Evolutionary conservation across 1,140 invertebrate species (phyloP).

Genomic region (Hyphantria cunea): DNA sequence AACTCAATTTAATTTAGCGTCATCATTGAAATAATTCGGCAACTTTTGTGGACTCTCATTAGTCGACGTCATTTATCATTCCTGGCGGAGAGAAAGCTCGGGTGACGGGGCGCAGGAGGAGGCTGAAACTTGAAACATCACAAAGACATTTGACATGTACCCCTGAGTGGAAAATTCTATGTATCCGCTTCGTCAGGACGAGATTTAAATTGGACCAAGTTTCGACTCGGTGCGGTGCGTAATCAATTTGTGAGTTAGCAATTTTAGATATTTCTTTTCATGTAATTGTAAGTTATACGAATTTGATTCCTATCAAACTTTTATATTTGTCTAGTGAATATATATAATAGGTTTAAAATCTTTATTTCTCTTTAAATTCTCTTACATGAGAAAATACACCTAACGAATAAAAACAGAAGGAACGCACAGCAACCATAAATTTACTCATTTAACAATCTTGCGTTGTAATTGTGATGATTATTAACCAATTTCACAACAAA

Average conservation of each 20-base stretch:
- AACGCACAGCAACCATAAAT: no score
- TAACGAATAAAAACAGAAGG: no score
- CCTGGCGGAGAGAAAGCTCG: neutral
- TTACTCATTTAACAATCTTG: no score
- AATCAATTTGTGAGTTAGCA: neutral
- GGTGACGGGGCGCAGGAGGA: neutral
- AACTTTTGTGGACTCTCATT: constrained; percentile 39
- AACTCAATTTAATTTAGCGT: neutral
- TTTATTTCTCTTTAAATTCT: no score
- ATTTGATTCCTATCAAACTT: no score
- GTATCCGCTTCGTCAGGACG: constrained; percentile 6
- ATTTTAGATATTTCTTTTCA: neutral
- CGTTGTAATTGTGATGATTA: no score
- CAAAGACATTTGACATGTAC: constrained; percentile 19
- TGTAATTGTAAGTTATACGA: no score
- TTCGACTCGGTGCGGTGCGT: neutral
- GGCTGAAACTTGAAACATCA: constrained; percentile 8
- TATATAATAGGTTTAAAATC: no score
- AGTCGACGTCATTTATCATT: constrained; percentile 38
- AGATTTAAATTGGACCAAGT: neutral
- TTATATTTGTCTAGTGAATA: no score
- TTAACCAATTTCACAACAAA: no score
- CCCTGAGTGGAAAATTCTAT: constrained; percentile 7
- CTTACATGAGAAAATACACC: no score
- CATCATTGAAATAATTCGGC: constrained; percentile 39